phyloP scores from a whole-genome alignment of 2,797 vertebrate species.

The Chloroceryle inda region DNA sequence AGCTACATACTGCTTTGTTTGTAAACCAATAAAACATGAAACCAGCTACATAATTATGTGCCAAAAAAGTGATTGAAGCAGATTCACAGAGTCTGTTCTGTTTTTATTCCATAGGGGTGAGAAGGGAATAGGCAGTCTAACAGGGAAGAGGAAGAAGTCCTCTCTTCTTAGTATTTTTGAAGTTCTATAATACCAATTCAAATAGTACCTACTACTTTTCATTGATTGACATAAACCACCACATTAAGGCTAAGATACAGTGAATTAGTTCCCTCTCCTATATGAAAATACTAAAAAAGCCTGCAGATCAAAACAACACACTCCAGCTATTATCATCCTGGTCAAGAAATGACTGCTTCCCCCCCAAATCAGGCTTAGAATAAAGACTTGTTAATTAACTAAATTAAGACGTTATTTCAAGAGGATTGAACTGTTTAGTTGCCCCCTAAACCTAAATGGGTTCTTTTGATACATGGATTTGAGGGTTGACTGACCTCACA shows the following conservation, averaged over 20 bases:
- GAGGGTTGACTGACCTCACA: background rate
- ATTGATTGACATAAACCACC: background rate
- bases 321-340: background rate
- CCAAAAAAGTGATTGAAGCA: background rate
- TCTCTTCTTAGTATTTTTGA: background rate
- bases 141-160: background rate
- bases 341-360: background rate
- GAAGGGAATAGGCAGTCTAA: background rate
- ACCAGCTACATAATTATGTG: background rate
- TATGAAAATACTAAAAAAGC: background rate
- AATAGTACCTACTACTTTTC: background rate
- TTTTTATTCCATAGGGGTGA: background rate
- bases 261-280: background rate
- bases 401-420: background rate
- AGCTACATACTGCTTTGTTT: background rate
- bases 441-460: background rate
- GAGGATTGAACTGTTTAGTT: background rate
- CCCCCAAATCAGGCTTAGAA: background rate
- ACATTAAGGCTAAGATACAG: accelerated
- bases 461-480: background rate
- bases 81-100: background rate
- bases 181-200: background rate
- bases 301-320: background rate
- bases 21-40: background rate
- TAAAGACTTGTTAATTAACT: background rate